Evolutionary conservation across 2,888 invertebrate species (phyloP).

Genomic region (Dinocampus coccinellae): DNA sequence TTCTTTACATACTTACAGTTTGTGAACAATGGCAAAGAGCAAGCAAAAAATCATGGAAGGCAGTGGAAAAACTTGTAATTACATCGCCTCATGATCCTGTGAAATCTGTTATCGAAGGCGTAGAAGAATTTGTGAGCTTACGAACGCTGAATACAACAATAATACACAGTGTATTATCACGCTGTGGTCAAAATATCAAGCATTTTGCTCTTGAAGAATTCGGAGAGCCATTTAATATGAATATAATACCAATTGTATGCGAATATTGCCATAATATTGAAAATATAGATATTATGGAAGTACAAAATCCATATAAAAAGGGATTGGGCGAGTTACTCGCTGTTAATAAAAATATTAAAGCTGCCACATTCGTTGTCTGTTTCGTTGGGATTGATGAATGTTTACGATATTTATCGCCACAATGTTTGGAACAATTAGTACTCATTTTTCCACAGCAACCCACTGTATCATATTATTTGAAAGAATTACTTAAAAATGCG

Average conservation of each 20-base stretch:
- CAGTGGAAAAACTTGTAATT: constrained; percentile 13
- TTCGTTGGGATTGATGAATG: constrained; percentile 2
- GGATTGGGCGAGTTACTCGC: neutral
- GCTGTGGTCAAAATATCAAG: constrained; percentile 6
- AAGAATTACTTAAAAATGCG: neutral
- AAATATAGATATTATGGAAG: neutral
- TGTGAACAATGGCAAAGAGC: constrained; percentile 1
- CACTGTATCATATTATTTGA: neutral
- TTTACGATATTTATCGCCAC: neutral
- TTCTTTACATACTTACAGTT: neutral
- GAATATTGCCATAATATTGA: constrained; percentile 6
- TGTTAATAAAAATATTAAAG: constrained; percentile 6
- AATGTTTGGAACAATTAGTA: neutral
- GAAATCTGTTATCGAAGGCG: neutral
- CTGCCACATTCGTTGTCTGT: neutral
- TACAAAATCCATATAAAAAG: neutral
- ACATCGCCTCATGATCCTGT: constrained; percentile 3
- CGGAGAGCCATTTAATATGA: neutral
- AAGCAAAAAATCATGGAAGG: constrained; percentile 12
- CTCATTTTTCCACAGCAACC: neutral
- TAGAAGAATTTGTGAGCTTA: neutral
- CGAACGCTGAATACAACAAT: neutral
- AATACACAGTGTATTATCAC: neutral
- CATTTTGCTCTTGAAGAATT: constrained; percentile 11
- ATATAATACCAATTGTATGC: neutral